These are phyloP conservation scores for Bacillus rossius DNA, from an alignment of 1,140 invertebrate species.

Conservation along the genomic window DNA sequence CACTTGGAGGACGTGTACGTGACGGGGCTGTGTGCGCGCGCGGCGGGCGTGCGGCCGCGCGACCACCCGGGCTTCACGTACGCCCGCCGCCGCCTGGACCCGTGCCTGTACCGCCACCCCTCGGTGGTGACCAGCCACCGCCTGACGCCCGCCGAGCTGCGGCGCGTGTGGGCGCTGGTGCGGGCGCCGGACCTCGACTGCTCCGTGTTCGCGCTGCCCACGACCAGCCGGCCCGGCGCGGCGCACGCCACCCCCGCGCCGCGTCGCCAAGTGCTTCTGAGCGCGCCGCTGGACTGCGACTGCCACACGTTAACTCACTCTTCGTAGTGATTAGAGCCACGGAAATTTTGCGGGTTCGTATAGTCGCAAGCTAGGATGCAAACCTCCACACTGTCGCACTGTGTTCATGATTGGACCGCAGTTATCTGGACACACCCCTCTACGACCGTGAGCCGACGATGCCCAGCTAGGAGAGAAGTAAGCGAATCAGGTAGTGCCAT, in stretches of 20 bases:
- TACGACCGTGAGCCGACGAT: no score
- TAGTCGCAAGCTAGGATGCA: no score
- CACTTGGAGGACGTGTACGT: constrained; percentile 84
- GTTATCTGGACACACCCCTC: no score
- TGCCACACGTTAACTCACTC: no score
- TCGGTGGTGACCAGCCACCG: constrained; percentile 30
- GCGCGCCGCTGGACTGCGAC: background rate
- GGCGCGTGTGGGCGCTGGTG: constrained; percentile 11
- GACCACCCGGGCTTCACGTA: constrained; percentile 58
- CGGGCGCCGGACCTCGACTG: constrained; percentile 12
- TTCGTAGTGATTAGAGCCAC: no score
- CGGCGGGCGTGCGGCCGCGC: constrained; percentile 44
- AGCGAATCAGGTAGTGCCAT: no score
- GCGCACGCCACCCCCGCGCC: background rate
- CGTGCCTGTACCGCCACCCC: constrained; percentile 27
- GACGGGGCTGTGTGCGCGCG: constrained; percentile 56
- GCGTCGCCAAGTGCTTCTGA: constrained; percentile 9
- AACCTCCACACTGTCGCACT: no score
- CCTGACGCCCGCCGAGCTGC: constrained; percentile 25
- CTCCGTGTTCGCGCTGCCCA: background rate
- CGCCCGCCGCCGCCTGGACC: constrained; percentile 31
- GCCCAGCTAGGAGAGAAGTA: no score
- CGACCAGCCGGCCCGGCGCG: background rate
- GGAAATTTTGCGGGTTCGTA: no score
- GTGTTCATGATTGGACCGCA: no score